A percentile compares a stretch with the other conserved stretches of the same genome.
phyloP scores from a whole-genome alignment of 2,113 vertebrate species.

The Okapia johnstoni region DNA sequence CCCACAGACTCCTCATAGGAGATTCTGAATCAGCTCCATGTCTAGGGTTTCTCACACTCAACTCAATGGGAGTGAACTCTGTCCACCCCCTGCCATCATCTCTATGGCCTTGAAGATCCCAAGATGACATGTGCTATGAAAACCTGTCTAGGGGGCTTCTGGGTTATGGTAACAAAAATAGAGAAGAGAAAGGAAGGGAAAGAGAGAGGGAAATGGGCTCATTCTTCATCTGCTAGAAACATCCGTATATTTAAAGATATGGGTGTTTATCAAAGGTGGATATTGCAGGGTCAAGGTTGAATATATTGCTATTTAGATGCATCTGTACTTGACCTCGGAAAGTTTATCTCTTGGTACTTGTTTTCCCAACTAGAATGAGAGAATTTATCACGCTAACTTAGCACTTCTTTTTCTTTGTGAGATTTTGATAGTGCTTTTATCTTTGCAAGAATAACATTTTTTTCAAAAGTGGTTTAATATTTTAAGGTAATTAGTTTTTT shows the following conservation, averaged over 20 bases:
- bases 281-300: neutral
- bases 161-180: neutral
- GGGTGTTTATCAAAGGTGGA: neutral
- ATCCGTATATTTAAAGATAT: neutral
- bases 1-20: neutral
- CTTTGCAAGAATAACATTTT: neutral
- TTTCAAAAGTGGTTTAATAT: neutral
- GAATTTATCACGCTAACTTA: neutral
- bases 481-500: neutral
- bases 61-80: neutral
- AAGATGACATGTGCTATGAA: neutral
- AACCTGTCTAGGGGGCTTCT: neutral
- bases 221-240: neutral
- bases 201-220: neutral
- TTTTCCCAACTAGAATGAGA: conserved; percentile 21
- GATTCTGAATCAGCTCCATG: neutral
- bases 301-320: neutral
- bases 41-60: neutral
- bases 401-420: neutral
- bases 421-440: neutral
- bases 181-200: neutral
- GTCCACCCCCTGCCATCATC: neutral
- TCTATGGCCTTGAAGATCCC: neutral
- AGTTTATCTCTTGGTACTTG: neutral
- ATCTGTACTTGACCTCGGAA: neutral